Percentiles rank a stretch among this genome's conserved stretches.
Evolutionary conservation across 2,113 vertebrate species (phyloP).

Genomic region (Piaya cayana): DNA sequence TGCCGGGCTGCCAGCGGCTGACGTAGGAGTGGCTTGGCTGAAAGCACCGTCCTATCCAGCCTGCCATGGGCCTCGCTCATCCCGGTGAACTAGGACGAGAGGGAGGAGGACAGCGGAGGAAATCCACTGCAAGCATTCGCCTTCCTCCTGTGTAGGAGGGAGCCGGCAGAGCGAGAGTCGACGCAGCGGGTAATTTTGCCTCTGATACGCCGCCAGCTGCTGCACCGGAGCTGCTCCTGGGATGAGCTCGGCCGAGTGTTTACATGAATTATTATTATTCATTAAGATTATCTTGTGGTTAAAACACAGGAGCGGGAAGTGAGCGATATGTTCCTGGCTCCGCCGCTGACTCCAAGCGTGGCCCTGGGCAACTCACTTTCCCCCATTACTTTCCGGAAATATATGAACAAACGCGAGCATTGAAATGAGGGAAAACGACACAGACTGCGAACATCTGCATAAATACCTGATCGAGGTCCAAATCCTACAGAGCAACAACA

Average conservation of each 20-base stretch:
- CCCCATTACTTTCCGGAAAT: not conserved
- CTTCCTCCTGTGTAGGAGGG: slow-evolving; percentile 25
- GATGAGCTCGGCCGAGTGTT: not conserved
- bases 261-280: slow-evolving; percentile 31
- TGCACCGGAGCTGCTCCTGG: not conserved
- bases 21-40: slow-evolving; percentile 34
- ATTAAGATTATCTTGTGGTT: slow-evolving; percentile 56
- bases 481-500: not conserved
- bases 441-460: slow-evolving; percentile 2
- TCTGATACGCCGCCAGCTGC: not conserved
- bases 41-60: not conserved
- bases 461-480: slow-evolving; percentile 32
- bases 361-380: slow-evolving; percentile 35
- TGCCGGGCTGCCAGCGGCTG: not conserved
- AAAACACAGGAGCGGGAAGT: slow-evolving; percentile 10
- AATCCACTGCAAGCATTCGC: not conserved
- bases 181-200: not conserved
- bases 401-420: not conserved
- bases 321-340: slow-evolving; percentile 47
- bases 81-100: not conserved
- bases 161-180: not conserved
- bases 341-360: slow-evolving; percentile 6
- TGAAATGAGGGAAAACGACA: not conserved
- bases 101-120: too few relatives aligned
- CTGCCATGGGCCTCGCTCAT: not conserved